Evolutionary conservation across 2,888 invertebrate species (phyloP).

Genomic region (Spilarctia lutea): DNA sequence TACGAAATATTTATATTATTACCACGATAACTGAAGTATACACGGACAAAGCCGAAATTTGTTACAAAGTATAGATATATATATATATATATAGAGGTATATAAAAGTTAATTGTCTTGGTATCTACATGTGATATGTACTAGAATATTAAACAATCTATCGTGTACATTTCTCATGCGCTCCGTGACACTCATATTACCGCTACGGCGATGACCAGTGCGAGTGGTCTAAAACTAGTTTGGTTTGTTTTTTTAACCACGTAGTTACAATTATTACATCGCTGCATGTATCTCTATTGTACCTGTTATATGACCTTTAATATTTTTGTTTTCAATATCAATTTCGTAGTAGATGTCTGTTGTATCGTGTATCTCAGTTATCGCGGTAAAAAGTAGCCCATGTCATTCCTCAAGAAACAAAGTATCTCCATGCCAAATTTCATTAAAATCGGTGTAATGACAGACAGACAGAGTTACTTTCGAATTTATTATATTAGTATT

Average conservation of each 20-base stretch:
- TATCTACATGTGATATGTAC: background rate
- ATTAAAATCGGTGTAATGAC: no score
- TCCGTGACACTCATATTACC: background rate
- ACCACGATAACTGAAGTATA: no score
- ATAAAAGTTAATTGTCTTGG: background rate
- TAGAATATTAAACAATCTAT: background rate
- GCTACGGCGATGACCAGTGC: conserved; percentile 1
- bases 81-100: no score
- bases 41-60: no score
- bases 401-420: no score
- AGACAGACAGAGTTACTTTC: no score
- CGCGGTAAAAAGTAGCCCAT: no score
- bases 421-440: no score
- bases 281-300: conserved; percentile 16
- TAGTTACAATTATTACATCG: conserved; percentile 14
- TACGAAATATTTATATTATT: no score
- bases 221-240: conserved; percentile 7
- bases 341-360: background rate
- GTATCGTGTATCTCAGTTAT: no score
- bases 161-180: conserved; percentile 3
- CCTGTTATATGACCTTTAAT: conserved; percentile 11
- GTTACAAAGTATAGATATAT: no score
- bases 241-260: conserved; percentile 4
- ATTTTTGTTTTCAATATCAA: background rate
- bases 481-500: no score